Evolutionary conservation across 2,113 vertebrate species (phyloP).

Genomic region (Hippocampus abdominalis): DNA sequence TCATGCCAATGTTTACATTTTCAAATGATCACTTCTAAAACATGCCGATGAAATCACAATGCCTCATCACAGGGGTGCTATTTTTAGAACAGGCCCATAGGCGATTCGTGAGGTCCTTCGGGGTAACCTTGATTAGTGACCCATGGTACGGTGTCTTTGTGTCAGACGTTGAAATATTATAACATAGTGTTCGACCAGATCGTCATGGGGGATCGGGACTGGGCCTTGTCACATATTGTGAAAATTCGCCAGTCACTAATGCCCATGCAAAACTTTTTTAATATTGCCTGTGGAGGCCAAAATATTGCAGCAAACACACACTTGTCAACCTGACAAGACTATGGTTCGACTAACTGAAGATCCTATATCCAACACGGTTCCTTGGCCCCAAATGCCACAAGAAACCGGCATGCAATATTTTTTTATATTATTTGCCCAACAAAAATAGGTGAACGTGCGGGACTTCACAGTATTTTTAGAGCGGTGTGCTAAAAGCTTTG

Average conservation of each 20-base stretch:
- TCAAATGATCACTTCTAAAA: too few relatives aligned
- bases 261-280: background rate
- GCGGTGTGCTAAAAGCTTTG: slow-evolving; percentile 19
- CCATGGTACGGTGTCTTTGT: background rate
- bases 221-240: background rate
- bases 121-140: too few relatives aligned
- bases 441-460: background rate
- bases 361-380: too few relatives aligned
- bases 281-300: background rate
- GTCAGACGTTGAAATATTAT: background rate
- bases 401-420: background rate
- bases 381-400: too few relatives aligned
- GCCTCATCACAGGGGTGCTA: too few relatives aligned
- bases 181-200: background rate
- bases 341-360: too few relatives aligned
- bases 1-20: too few relatives aligned
- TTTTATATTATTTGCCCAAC: background rate
- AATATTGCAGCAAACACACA: background rate
- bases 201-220: background rate
- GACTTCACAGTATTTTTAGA: slow-evolving; percentile 2
- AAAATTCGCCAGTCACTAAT: background rate
- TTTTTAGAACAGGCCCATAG: too few relatives aligned
- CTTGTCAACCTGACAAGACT: too few relatives aligned
- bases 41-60: too few relatives aligned
- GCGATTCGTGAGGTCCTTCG: too few relatives aligned